A percentile compares a stretch with the other conserved stretches of the same genome.
Evolutionary conservation across 2,797 vertebrate genomes (phyloP).

Genomic region (Pipistrellus pipistrellus): DNA sequence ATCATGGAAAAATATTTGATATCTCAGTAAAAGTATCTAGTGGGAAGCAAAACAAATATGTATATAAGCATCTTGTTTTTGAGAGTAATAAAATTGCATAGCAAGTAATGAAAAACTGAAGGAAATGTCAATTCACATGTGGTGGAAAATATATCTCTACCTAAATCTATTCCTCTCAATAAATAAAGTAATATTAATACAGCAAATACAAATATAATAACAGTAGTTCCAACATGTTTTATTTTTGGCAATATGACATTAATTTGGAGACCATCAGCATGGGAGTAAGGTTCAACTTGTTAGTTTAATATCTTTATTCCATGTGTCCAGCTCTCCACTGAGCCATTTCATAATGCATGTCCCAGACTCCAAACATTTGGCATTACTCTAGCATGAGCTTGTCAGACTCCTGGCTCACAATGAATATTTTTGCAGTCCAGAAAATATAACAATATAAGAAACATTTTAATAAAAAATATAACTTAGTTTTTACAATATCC

Average conservation of each 20-base stretch:
- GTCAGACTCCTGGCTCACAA: too few species aligned
- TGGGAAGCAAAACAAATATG: conserved; percentile 4
- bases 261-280: not conserved
- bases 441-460: too few species aligned
- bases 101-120: conserved; percentile 42
- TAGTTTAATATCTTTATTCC: not conserved
- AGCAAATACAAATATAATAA: not conserved
- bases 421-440: too few species aligned
- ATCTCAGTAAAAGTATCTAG: conserved; percentile 39
- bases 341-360: not conserved
- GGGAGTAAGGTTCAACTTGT: not conserved
- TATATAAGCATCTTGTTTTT: conserved; percentile 2
- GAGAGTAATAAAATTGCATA: not conserved
- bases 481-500: too few species aligned
- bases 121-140: not conserved
- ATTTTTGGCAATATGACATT: not conserved
- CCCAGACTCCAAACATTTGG: not conserved
- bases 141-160: not conserved
- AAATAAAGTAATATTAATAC: conserved; percentile 25
- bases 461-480: too few species aligned
- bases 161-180: not conserved
- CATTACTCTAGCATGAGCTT: not conserved
- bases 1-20: not conserved
- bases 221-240: not conserved
- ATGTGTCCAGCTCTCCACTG: not conserved